Evolutionary conservation across 2,888 invertebrate genomes (phyloP).

Genomic region (Luffia ferchaultella): DNA sequence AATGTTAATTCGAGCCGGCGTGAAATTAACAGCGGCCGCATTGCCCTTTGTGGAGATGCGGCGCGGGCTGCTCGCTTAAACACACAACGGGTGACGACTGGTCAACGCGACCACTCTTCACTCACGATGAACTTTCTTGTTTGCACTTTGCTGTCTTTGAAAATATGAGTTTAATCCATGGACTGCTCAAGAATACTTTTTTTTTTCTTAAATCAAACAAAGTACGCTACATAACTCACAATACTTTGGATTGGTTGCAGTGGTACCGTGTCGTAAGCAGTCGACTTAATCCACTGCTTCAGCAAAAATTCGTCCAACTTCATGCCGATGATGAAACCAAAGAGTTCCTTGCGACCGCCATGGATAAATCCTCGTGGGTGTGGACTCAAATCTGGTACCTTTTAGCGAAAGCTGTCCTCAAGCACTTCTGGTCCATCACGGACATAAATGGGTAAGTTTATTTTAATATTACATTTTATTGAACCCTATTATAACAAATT

Average conservation of each 20-base stretch:
- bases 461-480: constrained; percentile 1
- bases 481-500: no score
- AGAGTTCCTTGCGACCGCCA: constrained; percentile 75
- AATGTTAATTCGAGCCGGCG: constrained; percentile 68
- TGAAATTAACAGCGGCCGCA: constrained; percentile 65
- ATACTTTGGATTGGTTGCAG: constrained; percentile 47
- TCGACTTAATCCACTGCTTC: constrained; percentile 57
- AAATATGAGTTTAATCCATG: constrained; percentile 12
- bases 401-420: constrained; percentile 82
- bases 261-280: constrained; percentile 76
- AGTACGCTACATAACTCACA: no score
- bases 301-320: constrained; percentile 70
- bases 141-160: constrained; percentile 60
- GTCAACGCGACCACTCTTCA: constrained; percentile 43
- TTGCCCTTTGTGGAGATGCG: constrained; percentile 58
- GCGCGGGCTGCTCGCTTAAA: constrained; percentile 45
- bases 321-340: constrained; percentile 77
- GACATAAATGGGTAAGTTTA: constrained; percentile 90
- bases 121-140: constrained; percentile 54
- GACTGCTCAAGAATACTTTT: no score
- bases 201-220: no score
- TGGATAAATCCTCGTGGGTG: constrained; percentile 84
- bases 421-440: constrained; percentile 92
- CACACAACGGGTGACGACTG: constrained; percentile 64
- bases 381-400: constrained; percentile 92